Conservation (phyloP, 2,113 vertebrate genomes). For the Muntiacus muntjak region DNA sequence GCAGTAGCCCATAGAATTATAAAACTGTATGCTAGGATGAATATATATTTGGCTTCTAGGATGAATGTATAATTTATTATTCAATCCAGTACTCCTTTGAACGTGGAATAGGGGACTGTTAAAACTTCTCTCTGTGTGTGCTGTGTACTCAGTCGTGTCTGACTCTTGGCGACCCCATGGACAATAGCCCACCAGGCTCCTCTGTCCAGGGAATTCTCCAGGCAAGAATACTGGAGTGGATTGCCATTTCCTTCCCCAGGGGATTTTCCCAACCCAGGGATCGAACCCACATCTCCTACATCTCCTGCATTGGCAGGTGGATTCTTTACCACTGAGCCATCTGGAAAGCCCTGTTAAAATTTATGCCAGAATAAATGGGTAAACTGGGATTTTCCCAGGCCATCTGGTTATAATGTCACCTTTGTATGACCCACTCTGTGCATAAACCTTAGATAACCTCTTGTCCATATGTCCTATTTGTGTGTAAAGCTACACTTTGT, state of each 20-base stretch:
- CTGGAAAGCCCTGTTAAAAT: background rate
- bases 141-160: background rate
- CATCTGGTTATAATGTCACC: background rate
- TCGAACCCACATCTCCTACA: background rate
- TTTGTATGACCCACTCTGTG: background rate
- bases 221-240: background rate
- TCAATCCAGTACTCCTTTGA: background rate
- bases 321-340: background rate
- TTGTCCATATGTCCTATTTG: background rate
- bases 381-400: background rate
- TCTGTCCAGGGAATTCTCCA: background rate
- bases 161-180: background rate
- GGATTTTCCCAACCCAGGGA: background rate
- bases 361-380: background rate
- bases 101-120: background rate
- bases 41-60: background rate
- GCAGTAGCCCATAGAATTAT: background rate
- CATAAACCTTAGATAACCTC: background rate
- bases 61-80: background rate
- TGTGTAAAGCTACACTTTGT: background rate
- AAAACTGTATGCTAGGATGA: background rate
- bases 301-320: background rate
- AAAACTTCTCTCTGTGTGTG: background rate
- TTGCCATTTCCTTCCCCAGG: background rate
- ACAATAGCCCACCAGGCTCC: background rate